These are phyloP conservation scores for Anaspis maculata DNA, from an alignment of 2,888 invertebrate species.

Conservation along the genomic window DNA sequence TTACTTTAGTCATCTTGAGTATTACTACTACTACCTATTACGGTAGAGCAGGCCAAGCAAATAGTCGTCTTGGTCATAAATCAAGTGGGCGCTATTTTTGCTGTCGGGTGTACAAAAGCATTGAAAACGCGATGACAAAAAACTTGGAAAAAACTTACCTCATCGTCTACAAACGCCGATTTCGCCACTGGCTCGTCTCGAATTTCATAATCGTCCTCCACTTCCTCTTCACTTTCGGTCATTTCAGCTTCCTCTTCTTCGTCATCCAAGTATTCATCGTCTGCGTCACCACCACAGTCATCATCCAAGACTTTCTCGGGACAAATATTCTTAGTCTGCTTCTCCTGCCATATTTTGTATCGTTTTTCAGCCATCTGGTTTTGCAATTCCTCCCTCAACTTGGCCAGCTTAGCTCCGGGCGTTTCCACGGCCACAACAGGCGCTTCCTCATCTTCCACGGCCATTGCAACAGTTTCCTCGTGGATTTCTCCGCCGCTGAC, in stretches of 20 bases:
- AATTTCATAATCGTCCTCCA: slow-evolving; percentile 33
- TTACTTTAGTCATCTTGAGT: too few species aligned
- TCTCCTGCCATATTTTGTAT: slow-evolving; percentile 60
- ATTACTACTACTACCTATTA: too few species aligned
- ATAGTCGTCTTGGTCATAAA: too few species aligned
- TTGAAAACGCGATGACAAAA: too few species aligned
- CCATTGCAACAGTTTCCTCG: slow-evolving; percentile 37
- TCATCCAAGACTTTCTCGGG: slow-evolving; percentile 5
- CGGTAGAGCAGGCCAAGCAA: too few species aligned
- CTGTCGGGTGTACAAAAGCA: too few species aligned
- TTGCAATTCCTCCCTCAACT: slow-evolving; percentile 62
- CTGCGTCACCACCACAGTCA: slow-evolving; percentile 28
- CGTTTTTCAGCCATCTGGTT: slow-evolving; percentile 63
- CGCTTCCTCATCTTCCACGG: slow-evolving; percentile 27
- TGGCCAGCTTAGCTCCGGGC: slow-evolving; percentile 64
- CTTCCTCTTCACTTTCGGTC: slow-evolving; percentile 40
- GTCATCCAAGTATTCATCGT: slow-evolving; percentile 44
- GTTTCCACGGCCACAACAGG: slow-evolving; percentile 41
- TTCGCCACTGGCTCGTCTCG: slow-evolving; percentile 16
- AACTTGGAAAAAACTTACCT: slow-evolving; percentile 19
- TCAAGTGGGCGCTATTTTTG: too few species aligned
- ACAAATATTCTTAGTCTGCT: slow-evolving; percentile 29
- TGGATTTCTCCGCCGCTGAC: slow-evolving; percentile 43
- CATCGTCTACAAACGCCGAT: slow-evolving; percentile 34
- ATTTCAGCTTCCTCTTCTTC: slow-evolving; percentile 43